A percentile compares a stretch with the other conserved stretches of the same genome.
Evolutionary conservation across 1,140 invertebrate species (phyloP).

Genomic region (Pogonomyrmex californicus): DNA sequence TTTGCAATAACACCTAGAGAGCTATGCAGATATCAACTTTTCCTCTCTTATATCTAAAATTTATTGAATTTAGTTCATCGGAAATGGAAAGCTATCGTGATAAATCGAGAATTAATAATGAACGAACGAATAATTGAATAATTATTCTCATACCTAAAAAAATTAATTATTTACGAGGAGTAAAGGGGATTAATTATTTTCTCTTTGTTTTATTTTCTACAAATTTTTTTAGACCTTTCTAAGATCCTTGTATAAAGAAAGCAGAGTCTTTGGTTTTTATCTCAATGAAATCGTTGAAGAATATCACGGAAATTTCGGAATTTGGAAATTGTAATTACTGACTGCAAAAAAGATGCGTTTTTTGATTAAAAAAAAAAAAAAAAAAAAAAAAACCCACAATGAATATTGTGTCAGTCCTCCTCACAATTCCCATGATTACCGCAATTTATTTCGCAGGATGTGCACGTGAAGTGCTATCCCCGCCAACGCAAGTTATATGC

Average conservation of each 20-base stretch:
- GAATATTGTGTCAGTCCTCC: neutral
- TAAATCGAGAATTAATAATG: neutral
- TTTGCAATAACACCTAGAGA: neutral
- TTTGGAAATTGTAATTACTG: neutral
- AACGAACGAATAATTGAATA: neutral
- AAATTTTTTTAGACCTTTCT: neutral
- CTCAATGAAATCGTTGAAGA: neutral
- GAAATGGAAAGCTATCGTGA: neutral
- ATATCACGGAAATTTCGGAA: neutral
- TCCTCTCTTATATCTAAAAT: slow-evolving; percentile 6
- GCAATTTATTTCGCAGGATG: slow-evolving; percentile 25
- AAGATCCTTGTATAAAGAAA: neutral
- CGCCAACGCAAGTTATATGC: neutral
- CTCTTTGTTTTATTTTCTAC: neutral
- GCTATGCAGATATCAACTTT: slow-evolving; percentile 16
- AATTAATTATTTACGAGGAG: neutral
- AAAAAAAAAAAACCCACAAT: neutral
- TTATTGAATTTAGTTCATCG: neutral
- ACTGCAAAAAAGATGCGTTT: neutral
- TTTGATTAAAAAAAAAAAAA: neutral
- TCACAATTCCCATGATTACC: neutral
- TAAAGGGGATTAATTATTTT: neutral
- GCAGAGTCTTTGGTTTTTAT: too few species aligned
- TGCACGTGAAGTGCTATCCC: neutral
- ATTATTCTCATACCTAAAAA: neutral